Evolutionary conservation across 2,888 invertebrate genomes (phyloP), one percentile per base, ranked within the genome.

Genomic region (Resseliella maxima): DNA sequence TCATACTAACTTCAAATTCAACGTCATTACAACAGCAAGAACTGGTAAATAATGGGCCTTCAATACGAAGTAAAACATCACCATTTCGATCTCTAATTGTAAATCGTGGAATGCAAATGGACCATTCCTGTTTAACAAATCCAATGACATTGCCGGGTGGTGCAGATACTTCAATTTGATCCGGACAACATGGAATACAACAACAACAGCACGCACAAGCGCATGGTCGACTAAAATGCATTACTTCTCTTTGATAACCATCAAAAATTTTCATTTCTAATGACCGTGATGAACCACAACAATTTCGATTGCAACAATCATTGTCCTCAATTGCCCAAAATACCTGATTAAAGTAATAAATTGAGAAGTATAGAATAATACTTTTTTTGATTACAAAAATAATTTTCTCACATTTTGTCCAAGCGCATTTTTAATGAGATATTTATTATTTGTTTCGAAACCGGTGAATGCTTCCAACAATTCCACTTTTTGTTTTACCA

Each of bases 381-480:
- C 41, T 12, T 8, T n/a, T n/a, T n/a, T 41, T 59, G n/a, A n/a
- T 2, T 2, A 50, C 5, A n/a, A n/a, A n/a, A n/a, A n/a, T n/a
- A n/a, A 12, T 41, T 41, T 12, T 15, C 46, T 50, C 59, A 86
- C 92, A 90, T 95, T 95, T 90, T 96, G 95, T 0, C 96, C 96
- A 87, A 94, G 90, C 87, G 93, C 93, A 90, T 97, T 96, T 92
- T 95, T 95, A 72, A 98, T 92, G 64, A 95, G 94, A 91, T 96
- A 98, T 91, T 97, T 97, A 90, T 98, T 98, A 90, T 96, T 95
- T 18, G 96, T 96, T 91, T 97, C 97, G 91, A 96, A 97, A 27
- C 97, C 96, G 88, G 94, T 94, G 88, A 97, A 93, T 10, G 95
- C 97, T 94, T 91, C 89, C 91, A 96, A 90, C 85, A 95, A 89